phyloP scores from a whole-genome alignment of 2,888 invertebrate species.

The Furcula furcula region DNA sequence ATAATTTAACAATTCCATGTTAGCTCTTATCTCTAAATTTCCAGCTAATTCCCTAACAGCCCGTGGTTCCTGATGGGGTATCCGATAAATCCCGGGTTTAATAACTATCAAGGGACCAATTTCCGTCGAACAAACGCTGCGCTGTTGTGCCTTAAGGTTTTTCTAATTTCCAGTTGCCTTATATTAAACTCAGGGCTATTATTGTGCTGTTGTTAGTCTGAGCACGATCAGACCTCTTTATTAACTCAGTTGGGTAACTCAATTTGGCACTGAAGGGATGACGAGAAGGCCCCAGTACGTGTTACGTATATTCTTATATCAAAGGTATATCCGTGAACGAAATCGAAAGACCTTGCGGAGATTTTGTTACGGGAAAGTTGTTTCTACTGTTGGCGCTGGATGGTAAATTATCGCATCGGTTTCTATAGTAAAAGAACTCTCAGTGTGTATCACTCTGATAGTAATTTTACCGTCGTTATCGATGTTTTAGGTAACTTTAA shows the following conservation, averaged over 20 bases:
- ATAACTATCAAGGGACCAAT: slow-evolving; percentile 49
- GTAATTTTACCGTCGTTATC: no score
- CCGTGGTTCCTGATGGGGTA: slow-evolving; percentile 35
- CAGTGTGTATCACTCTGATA: no score
- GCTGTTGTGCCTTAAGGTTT: slow-evolving; percentile 25
- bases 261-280: slow-evolving; percentile 70
- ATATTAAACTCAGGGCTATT: slow-evolving; percentile 41
- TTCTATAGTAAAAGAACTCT: no score
- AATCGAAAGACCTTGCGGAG: slow-evolving; percentile 32
- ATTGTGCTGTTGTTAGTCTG: slow-evolving; percentile 49
- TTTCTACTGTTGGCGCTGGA: slow-evolving; percentile 1
- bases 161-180: slow-evolving; percentile 49
- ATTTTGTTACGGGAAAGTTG: slow-evolving; percentile 15
- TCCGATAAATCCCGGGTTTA: slow-evolving; percentile 45
- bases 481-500: no score
- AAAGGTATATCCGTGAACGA: slow-evolving; percentile 36
- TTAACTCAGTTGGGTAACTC: slow-evolving; percentile 73
- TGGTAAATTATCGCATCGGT: no score
- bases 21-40: slow-evolving; percentile 19
- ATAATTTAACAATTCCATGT: slow-evolving; percentile 8
- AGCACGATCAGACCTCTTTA: slow-evolving; percentile 64
- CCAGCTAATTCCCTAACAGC: slow-evolving; percentile 40
- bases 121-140: slow-evolving; percentile 27
- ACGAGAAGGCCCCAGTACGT: slow-evolving; percentile 60
- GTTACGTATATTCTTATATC: slow-evolving; percentile 52